Conservation (phyloP, 2,888 invertebrate genomes). For the Troides aeacus region DNA sequence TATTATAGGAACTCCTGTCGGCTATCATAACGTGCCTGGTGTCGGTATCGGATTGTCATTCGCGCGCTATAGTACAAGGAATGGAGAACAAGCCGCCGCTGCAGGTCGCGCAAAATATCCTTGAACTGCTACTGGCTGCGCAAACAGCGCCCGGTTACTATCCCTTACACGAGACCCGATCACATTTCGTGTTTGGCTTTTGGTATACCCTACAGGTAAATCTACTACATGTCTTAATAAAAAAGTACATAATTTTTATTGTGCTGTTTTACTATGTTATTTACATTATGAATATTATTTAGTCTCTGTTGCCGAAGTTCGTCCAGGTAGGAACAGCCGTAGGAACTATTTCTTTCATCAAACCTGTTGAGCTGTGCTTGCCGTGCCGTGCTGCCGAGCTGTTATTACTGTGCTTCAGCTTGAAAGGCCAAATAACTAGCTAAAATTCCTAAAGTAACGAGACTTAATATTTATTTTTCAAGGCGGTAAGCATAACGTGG, state of each 20-base stretch:
- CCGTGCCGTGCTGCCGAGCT: too few species aligned
- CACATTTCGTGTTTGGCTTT: slow-evolving; percentile 91
- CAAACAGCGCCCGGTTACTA: slow-evolving; percentile 89
- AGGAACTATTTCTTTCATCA: too few species aligned
- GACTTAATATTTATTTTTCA: too few species aligned
- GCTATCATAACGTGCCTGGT: slow-evolving; percentile 85
- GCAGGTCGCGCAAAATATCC: slow-evolving; percentile 67
- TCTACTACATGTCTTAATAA: not conserved
- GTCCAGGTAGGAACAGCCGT: too few species aligned
- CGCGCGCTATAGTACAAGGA: slow-evolving; percentile 66
- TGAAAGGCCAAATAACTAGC: too few species aligned
- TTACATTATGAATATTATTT: too few species aligned
- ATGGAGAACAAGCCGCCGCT: slow-evolving; percentile 47
- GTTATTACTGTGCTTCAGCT: too few species aligned
- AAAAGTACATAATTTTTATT: not conserved
- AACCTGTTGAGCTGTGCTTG: too few species aligned
- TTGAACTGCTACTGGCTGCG: slow-evolving; percentile 88
- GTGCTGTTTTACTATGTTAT: too few species aligned
- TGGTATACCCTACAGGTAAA: slow-evolving; percentile 94
- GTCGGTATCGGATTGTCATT: slow-evolving; percentile 86
- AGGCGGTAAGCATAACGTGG: too few species aligned
- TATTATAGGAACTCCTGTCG: slow-evolving; percentile 83
- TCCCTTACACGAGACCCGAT: slow-evolving; percentile 92
- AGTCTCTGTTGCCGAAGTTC: too few species aligned
- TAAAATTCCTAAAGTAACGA: too few species aligned